Percentiles rank a stretch among this genome's conserved stretches.
Conservation (phyloP, 2,113 vertebrate genomes). For the Malurus alboscapulatus region DNA sequence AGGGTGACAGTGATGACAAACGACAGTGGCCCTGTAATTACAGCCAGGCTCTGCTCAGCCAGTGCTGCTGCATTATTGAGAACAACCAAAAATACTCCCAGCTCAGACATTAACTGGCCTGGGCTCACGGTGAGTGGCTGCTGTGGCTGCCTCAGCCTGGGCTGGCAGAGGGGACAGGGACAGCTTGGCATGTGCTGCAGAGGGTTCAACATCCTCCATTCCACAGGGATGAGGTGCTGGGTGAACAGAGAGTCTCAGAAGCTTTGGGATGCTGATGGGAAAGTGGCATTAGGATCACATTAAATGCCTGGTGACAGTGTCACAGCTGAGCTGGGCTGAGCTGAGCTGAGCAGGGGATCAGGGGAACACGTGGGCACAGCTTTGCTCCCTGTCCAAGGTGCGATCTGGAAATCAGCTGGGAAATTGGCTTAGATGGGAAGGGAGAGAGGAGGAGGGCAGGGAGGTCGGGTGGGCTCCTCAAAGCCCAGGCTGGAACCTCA, state of each 20-base stretch:
- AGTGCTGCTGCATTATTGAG: constrained; percentile 13
- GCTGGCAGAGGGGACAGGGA: background rate
- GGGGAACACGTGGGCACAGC: rapidly evolving
- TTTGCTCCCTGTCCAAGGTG: background rate
- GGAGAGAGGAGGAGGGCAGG: background rate
- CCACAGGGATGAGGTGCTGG: rapidly evolving
- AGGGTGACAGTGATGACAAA: background rate
- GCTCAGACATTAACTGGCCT: background rate
- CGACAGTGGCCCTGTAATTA: background rate
- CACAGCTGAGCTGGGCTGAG: background rate
- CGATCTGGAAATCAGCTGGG: background rate
- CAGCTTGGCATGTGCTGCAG: background rate
- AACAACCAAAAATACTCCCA: background rate
- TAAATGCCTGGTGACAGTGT: background rate
- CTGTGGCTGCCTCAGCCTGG: background rate
- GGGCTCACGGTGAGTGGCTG: rapidly evolving
- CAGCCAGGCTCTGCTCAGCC: background rate
- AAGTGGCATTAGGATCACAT: background rate
- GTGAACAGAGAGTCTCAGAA: background rate
- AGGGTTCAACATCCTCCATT: background rate
- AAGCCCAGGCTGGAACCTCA: background rate
- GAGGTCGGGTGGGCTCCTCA: background rate
- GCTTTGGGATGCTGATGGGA: background rate
- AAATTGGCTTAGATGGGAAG: background rate
- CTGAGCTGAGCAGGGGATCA: background rate